Percentiles rank a stretch among this genome's conserved stretches.
These are phyloP conservation scores for Lycocorax pyrrhopterus DNA, from an alignment of 2,113 vertebrate genomes.

Conservation along the genomic window DNA sequence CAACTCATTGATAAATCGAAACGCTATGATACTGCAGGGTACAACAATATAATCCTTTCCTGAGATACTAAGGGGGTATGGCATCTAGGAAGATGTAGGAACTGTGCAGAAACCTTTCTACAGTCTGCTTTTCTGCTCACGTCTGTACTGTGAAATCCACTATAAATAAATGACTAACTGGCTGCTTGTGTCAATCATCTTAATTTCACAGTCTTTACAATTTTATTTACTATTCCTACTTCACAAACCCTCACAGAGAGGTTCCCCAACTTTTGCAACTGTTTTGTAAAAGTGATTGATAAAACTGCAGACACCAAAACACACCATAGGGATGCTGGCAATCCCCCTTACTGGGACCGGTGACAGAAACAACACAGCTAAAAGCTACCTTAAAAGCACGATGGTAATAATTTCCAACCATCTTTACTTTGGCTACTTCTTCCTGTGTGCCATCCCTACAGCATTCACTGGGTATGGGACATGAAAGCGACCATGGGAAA, in stretches of 20 bases:
- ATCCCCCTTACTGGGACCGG: not conserved
- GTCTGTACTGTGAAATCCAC: not conserved
- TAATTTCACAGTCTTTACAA: not conserved
- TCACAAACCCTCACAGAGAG: not conserved
- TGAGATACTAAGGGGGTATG: not conserved
- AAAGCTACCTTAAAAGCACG: not conserved
- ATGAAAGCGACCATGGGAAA: not conserved
- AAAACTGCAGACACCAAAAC: not conserved
- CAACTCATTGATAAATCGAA: not conserved
- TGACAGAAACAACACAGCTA: not conserved
- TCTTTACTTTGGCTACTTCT: not conserved
- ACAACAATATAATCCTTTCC: not conserved
- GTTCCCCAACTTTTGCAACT: not conserved
- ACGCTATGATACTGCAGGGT: not conserved
- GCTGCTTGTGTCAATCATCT: not conserved
- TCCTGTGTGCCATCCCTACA: not conserved
- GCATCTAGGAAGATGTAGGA: not conserved
- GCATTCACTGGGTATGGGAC: not conserved
- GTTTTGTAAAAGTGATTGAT: not conserved
- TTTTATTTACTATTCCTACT: not conserved
- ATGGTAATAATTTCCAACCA: rapidly evolving
- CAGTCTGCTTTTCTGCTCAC: not conserved
- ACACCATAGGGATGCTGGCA: not conserved
- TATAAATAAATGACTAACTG: not conserved
- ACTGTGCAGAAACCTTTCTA: not conserved